A percentile compares a stretch with the other conserved stretches of the same genome.
These are phyloP conservation scores for Alviniconcha marisindica DNA, from an alignment of 1,140 invertebrate genomes.

Conservation along the genomic window DNA sequence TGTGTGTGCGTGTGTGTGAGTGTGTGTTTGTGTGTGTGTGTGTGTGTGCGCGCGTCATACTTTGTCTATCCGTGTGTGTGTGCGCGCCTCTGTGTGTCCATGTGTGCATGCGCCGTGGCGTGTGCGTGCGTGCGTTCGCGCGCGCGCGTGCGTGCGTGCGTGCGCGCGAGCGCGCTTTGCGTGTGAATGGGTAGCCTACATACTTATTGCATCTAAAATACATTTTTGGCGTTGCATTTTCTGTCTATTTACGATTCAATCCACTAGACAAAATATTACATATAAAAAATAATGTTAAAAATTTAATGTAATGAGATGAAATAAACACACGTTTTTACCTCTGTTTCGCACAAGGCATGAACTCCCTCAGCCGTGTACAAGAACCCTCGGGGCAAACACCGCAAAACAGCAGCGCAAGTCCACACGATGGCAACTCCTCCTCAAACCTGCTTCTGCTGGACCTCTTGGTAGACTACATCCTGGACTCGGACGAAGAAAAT, in stretches of 20 bases:
- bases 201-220: too few relatives aligned
- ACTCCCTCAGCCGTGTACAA: neutral
- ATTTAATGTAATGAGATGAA: too few relatives aligned
- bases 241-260: too few relatives aligned
- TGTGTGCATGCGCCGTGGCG: neutral
- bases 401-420: neutral
- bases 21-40: neutral
- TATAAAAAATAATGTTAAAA: too few relatives aligned
- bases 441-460: neutral
- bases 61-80: neutral
- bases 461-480: neutral
- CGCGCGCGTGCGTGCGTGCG: neutral
- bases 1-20: neutral
- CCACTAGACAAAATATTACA: too few relatives aligned
- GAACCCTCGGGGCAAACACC: neutral
- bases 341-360: neutral
- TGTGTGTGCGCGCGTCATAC: neutral
- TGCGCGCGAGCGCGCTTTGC: neutral
- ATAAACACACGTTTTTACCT: too few relatives aligned
- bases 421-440: neutral
- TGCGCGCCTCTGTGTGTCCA: neutral
- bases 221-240: too few relatives aligned
- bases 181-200: too few relatives aligned
- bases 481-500: constrained; percentile 5
- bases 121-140: neutral